Base-by-base conservation (phyloP, 2,888 invertebrate genomes). In the Synanthedon vespiformis region DNA sequence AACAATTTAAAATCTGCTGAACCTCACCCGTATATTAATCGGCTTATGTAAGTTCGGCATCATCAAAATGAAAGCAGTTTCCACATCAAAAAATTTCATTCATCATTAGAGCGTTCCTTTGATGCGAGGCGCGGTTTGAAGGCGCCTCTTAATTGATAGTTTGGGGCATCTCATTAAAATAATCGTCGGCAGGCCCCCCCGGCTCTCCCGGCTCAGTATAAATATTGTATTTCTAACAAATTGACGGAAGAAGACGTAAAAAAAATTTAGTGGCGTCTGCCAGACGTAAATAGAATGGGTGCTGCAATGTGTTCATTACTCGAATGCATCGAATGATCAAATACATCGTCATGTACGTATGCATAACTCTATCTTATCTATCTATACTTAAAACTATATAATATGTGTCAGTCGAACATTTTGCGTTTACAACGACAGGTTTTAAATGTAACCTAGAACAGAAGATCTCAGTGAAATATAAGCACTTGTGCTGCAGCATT, bases 141-240 rank as follows among this genome's bases (percentile, higher is more conserved):
- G 82, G 84, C 84, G 84, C 83, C 86, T 67, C 59, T 69, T 85
- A 86, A 84, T 84, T 83, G 77, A 80, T 85, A 81, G 82, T 75
- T 77, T 68, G 62, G 61, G 67, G 60, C 62, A 59, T 61, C 72
- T 80, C 76, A 78, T 83, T 83, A 80, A 74, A 77, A 70, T 73
- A 74, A 77, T 75, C 72, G 62, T 66, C 34, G 51, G 50, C 44
- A 55, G 59, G 65, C 70, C 73, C 34, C 22, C 34, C 34, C 34
- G 34, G 34, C 34, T 34, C 34, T 72, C 65, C 74, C 67, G 67
- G 73, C 68, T 68, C 68, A 71, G 71, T 65, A 77, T 80, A 79
- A 84, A 86, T 83, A 85, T 83, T 80, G 74, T 77, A 75, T 78
- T 80, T 72, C 78, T 74, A 75, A 78, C 77, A 80, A 80, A 82